These are phyloP conservation scores for Anoplophora glabripennis DNA, from an alignment of 1,140 invertebrate genomes.

Conservation along the genomic window DNA sequence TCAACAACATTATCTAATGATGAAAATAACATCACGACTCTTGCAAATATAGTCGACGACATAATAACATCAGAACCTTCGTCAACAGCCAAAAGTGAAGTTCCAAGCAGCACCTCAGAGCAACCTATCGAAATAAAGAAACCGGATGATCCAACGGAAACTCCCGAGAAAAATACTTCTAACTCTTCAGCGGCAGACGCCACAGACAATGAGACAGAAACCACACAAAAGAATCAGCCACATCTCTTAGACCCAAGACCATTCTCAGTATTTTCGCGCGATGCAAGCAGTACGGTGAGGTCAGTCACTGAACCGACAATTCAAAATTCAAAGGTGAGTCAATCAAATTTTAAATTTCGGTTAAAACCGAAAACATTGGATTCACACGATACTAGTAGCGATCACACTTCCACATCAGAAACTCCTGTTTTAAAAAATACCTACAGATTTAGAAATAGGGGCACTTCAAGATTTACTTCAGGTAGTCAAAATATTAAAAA, in stretches of 20 bases:
- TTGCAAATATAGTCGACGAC: too few relatives aligned
- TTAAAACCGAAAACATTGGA: slow-evolving; percentile 18
- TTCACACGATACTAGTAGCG: slow-evolving; percentile 51
- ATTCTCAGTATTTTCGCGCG: slow-evolving; percentile 41
- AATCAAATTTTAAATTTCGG: slow-evolving; percentile 32
- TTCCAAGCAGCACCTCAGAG: too few relatives aligned
- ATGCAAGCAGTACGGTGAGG: slow-evolving; percentile 26
- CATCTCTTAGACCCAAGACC: slow-evolving; percentile 45
- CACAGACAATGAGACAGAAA: too few relatives aligned
- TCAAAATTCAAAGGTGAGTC: slow-evolving; percentile 45
- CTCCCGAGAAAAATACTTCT: too few relatives aligned
- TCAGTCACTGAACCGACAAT: slow-evolving; percentile 48
- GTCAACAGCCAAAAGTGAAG: too few relatives aligned
- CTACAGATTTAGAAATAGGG: slow-evolving; percentile 38
- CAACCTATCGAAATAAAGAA: too few relatives aligned
- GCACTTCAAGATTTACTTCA: slow-evolving; percentile 46
- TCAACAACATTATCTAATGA: too few relatives aligned
- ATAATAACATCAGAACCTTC: too few relatives aligned
- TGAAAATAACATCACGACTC: too few relatives aligned
- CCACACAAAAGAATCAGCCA: slow-evolving; percentile 18
- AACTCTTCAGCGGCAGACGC: too few relatives aligned
- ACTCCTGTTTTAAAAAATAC: slow-evolving; percentile 21
- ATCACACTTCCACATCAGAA: slow-evolving; percentile 27
- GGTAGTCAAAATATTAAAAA: slow-evolving; percentile 5
- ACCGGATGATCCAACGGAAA: too few relatives aligned